Evolutionary conservation across 2,113 vertebrate genomes (phyloP), one percentile per base, ranked within the genome.

Genomic region (Geococcyx californianus): DNA sequence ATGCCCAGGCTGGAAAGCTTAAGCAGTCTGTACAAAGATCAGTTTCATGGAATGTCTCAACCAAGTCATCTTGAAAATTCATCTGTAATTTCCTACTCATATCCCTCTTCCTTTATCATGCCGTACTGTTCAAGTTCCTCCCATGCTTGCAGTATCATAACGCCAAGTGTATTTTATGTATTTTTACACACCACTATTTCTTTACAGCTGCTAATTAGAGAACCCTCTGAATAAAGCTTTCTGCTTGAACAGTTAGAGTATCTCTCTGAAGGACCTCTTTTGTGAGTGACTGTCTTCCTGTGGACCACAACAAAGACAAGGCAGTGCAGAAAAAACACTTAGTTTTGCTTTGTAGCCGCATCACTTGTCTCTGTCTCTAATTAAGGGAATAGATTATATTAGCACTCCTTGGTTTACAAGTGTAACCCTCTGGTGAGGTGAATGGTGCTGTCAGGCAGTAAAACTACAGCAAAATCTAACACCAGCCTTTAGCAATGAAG

Each of bases 161-260:
- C n/a, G 34, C 17, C 3, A 4, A 87, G 24, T 26, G 49, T 69
- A 58, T 76, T 75, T 54, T 76, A 6, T 15, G 18, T 21, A 38
- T 10, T 20, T 76, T 84, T 78, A 58, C 45, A 80, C 40, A 72
- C n/a, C 13, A 72, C 26, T 12, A 10, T 95, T 93, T 93, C 49
- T 85, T 89, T 93, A 64, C 54, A 87, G 13, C 49, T 80, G 66
- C 56, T 89, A 89, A 84, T 96, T 89, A 88, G 87, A 93, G 54
- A 64, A 59, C 38, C 9, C 5, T 77, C 23, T 91, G 73, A 94
- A 77, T 87, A 87, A 95, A 78, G 34, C 38, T 38, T 49, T 54
- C 55, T 78, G 51, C 64, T 67, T 87, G 80, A 94, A 78, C 38
- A 87, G 67, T 49, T 86, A 60, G 55, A 93, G 38, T 67, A 51